Evolutionary conservation across 1,140 invertebrate genomes (phyloP), one percentile per base, ranked within the genome.

Genomic region (Calephelis nemesis): DNA sequence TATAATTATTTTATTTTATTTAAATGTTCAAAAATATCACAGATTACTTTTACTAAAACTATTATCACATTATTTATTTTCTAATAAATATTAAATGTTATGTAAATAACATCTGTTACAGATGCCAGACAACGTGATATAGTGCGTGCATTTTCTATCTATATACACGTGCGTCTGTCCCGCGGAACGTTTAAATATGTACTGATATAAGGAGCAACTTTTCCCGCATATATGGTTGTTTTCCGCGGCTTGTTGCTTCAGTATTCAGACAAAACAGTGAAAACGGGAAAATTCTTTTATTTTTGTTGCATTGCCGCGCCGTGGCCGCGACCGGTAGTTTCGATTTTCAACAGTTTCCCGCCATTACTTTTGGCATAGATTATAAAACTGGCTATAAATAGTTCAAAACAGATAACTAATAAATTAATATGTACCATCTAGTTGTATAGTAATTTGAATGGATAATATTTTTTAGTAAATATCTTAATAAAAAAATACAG

Each of bases 21-120:
- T 64, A 68, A 76, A 74, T 71, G 67, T 73, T 62, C 72, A 73
- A 80, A 75, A 79, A 78, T 84, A 83, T 84, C 83, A 87, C 82
- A 87, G 82, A 70, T 67, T 69, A 72, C 65, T 69, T 67, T 60
- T 45, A 19, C 3, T 47, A 47, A 60, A 66, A 60, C 11, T 65
- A 71, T 64, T 74, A 67, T 69, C 73, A 78, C 69, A 67, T 65
- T 66, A 65, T 60, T 62, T 72, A 63, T 62, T 40, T 47, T 60
- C 58, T 67, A n/a, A 68, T 49, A 50, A 66, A 70, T 54, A 47
- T 67, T 65, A 63, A 13, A 45, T 30, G 6, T 13, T 48, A 15
- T 49, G 47, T 39, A 30, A 47, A 12, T 13, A 67, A 9, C 30
- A 30, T 30, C 3, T 1, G 4, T 67, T 67, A 19, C 15, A 10